Base-by-base conservation (phyloP, 2,113 vertebrate species). In the Catharus fuscescens region DNA sequence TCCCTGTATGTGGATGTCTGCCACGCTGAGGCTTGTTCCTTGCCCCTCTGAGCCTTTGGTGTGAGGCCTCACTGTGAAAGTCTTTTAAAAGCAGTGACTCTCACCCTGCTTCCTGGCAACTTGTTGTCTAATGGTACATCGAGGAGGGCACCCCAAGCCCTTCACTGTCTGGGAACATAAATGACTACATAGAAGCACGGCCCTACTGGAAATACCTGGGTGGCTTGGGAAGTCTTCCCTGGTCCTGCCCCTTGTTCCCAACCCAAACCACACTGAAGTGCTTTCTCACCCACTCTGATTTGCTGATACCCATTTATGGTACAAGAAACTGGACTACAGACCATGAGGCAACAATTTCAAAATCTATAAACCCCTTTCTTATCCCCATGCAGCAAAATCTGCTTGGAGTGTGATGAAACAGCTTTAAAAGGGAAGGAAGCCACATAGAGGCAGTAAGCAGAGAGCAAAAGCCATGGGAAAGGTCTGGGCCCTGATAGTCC, bases 391-490 rank as follows among this genome's bases (percentile, higher is more conserved):
- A 81, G 53, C 10, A 65, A 67, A 59, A 69, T 59, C 76, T 83
- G 15, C 47, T 36, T 53, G 56, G 54, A 90, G 28, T 52, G 47
- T 2, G 2, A 70, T 42, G 47, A 44, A 90, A 90, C 8, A 80
- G n/a, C 28, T 73, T 34, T 50, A 53, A 54, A 90, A 79, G 54
- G 15, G 42, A 77, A 28, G 38, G 31, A 90, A 83, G 40, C 36
- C 69, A 59, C 23, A 6, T 24, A 48, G 18, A 14, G 23, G 28
- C 3, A 1, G 31, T 2, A 4, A 74, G 28, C 32, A 0, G 0
- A 26, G 67, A 69, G 29, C 50, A 83, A 88, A 74, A 80, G 34
- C 28, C 60, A 77, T 0, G 3, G 60, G n/a, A 79, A 72, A 72
- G 48, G 36, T 42, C 60, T 82, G 53, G n/a, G 76, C 7, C 26